Evolutionary conservation across 2,888 invertebrate genomes (phyloP), one percentile per base, ranked within the genome.

Genomic region (Scrobipalpa costella): DNA sequence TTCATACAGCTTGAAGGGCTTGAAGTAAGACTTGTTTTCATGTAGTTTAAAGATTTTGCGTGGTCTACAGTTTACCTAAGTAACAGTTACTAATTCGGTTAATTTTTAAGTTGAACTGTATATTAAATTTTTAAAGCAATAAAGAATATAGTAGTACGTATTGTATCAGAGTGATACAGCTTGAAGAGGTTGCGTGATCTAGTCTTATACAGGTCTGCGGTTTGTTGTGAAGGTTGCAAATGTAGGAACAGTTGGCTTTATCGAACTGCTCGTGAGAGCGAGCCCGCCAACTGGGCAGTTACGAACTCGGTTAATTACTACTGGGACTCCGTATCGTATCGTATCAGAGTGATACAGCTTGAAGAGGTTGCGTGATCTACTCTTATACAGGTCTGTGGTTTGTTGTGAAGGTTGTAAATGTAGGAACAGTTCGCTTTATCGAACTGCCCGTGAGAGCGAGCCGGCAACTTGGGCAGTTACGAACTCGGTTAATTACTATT

Each of bases 401-500:
- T 44, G 44, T n/a, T 44, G 44, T 15, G n/a, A 44, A 44, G 15
- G 44, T 7, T 44, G 44, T 15, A 44, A 15, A 15, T 44, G 44
- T 44, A 44, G 44, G 44, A 44, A 15, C 44, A 44, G 44, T 44
- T 44, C n/a, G 44, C 44, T 15, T 15, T 44, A 44, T 44, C 44
- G n/a, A 44, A 15, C 44, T 44, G 44, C n/a, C 15, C 7, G 15
- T n/a, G n/a, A 44, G 44, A n/a, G 15, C 44, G 44, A n/a, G 5
- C 44, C 15, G n/a, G 44, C 1, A 15, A 44, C 44, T 44, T 44
- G 44, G 44, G 44, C 15, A 9, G 44, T 44, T 44, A 15, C 15
- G n/a, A 44, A 44, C 44, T 44, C 44, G 44, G 44, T 44, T 44
- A 44, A 44, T 44, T 44, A 44, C 44, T 44, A 44, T 44, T 44